A percentile compares a stretch with the other conserved stretches of the same genome.
phyloP scores from a whole-genome alignment of 2,797 vertebrate genomes.

The Sphaeramia orbicularis region DNA sequence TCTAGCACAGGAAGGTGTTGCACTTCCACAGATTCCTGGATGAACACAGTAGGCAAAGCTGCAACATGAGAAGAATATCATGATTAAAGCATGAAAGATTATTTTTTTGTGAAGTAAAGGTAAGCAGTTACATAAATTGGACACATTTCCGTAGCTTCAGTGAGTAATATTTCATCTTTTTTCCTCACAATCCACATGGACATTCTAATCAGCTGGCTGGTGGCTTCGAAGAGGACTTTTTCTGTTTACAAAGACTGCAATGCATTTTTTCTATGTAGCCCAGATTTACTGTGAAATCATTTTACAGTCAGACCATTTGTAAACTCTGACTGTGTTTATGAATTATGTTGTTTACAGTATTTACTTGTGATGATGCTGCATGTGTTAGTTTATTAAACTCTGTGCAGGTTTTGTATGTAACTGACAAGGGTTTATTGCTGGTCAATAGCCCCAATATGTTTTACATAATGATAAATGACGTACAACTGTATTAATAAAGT shows the following conservation, averaged over 20 bases:
- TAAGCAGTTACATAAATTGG: not conserved
- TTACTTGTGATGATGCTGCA: slow-evolving; percentile 30
- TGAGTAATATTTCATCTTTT: too few species aligned
- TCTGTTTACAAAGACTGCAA: slow-evolving; percentile 61
- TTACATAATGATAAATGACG: slow-evolving; percentile 15
- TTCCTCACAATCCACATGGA: too few species aligned
- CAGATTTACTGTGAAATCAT: slow-evolving; percentile 7
- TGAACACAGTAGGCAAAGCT: not conserved
- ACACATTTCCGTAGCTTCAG: too few species aligned
- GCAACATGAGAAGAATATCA: slow-evolving; percentile 5
- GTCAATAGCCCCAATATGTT: slow-evolving; percentile 61
- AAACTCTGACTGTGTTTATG: slow-evolving; percentile 7
- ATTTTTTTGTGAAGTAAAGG: too few species aligned
- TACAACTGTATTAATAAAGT: slow-evolving; percentile 17
- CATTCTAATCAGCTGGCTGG: not conserved
- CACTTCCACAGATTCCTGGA: slow-evolving; percentile 1
- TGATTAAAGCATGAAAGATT: slow-evolving; percentile 10
- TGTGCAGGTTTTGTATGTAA: slow-evolving; percentile 26
- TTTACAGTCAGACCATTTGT: slow-evolving; percentile 27
- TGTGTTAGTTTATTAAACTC: slow-evolving; percentile 9
- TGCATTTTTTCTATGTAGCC: slow-evolving; percentile 8
- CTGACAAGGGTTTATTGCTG: slow-evolving; percentile 67
- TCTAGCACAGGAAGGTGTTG: not conserved
- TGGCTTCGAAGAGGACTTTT: slow-evolving; percentile 2
- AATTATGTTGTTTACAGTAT: slow-evolving; percentile 51